Percentiles rank a stretch among this genome's conserved stretches.
Conservation (phyloP, 2,797 vertebrate species). For the Neosilurus hyrtlii region DNA sequence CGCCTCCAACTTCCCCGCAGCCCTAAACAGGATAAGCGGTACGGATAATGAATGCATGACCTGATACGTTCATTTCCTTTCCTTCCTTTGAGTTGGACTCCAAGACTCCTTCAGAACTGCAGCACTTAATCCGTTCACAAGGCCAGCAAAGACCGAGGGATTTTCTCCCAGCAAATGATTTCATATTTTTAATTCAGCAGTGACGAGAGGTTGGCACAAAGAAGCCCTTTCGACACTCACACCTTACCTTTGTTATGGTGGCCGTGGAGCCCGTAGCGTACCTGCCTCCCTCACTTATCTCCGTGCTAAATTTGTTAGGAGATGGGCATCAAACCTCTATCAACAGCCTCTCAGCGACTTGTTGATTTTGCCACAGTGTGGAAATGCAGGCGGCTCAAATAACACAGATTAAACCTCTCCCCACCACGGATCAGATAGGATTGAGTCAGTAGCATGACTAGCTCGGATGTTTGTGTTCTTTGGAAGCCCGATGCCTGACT, state of each 20-base stretch:
- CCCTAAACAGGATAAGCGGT: too few relatives aligned
- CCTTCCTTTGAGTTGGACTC: background rate
- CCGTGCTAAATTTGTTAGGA: constrained; percentile 60
- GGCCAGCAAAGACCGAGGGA: background rate
- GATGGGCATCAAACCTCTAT: constrained; percentile 68
- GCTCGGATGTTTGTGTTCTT: constrained; percentile 58
- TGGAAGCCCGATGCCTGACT: constrained; percentile 50
- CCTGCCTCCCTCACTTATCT: constrained; percentile 53
- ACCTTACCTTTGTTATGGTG: constrained; percentile 35
- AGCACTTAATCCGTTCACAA: background rate
- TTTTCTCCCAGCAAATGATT: constrained; percentile 3
- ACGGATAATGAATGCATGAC: background rate
- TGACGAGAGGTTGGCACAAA: constrained; percentile 44
- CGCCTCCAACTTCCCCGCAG: too few relatives aligned
- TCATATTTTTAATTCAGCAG: constrained; percentile 34
- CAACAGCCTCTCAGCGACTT: constrained; percentile 61
- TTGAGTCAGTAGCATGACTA: constrained; percentile 43
- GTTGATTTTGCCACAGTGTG: constrained; percentile 72
- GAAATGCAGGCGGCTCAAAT: constrained; percentile 69
- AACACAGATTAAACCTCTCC: constrained; percentile 52
- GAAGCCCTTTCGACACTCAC: constrained; percentile 33
- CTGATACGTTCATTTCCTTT: background rate
- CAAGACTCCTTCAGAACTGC: background rate
- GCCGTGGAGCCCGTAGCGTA: constrained; percentile 32
- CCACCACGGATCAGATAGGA: constrained; percentile 60